Base-by-base conservation (phyloP, 1,140 invertebrate genomes). In the Euura lappo region DNA sequence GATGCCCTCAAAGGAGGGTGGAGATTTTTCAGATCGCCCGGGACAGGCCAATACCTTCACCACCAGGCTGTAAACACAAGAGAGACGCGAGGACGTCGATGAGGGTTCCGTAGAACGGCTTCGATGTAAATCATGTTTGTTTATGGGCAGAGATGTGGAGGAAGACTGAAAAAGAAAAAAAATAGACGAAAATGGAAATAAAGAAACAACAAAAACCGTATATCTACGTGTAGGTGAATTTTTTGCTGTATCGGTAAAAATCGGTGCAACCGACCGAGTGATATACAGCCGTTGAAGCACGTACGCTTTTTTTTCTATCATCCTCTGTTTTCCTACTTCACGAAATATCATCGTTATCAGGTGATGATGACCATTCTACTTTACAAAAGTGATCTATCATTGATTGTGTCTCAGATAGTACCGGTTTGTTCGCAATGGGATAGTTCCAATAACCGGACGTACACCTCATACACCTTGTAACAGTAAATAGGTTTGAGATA, bases 21-120 rank as follows among this genome's bases (percentile, higher is more conserved):
- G 13, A 13, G 13, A 68, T 68, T 68, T 68, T 68, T 10, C 66
- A 68, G 44, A 42, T 42, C 42, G 66, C 44, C 66, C 44, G 13
- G n/a, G 66, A 28, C 7, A 28, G 13, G 44, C 28, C 66, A 68
- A 68, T 68, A 68, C 3, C 11, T 68, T 28, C 42, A 68, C 66
- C 13, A 42, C 66, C 44, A 28, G 13, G 8, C 13, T 60, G 10
- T 71, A 44, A 65, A 11, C 65, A 69, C 44, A 74, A 65, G 65
- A 74, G 42, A 71, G 71, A 47, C 44, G 28, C 28, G 66, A 44
- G 69, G 72, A 5, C 68, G 67, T 71, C 51, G 70, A 72, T 73
- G 71, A 70, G 69, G 66, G 51, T 69, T 74, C 47, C 64, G 51
- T 8, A 60, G 13, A 60, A 60, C 51, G 51, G 51, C 8, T 60